phyloP scores from a whole-genome alignment of 2,797 vertebrate species.

The Caiman crocodilus region DNA sequence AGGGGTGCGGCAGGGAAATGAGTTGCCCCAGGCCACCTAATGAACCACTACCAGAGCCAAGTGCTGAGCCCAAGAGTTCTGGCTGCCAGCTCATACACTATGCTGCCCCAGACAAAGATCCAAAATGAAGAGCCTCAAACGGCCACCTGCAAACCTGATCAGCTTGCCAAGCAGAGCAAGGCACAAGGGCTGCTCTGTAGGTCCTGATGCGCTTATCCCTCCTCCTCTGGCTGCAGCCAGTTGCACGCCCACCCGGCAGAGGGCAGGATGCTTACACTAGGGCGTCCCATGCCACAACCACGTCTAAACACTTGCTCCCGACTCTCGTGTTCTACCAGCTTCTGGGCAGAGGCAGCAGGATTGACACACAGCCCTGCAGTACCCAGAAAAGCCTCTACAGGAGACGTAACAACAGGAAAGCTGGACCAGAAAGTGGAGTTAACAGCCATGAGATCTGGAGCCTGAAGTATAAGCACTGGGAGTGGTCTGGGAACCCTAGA shows the following conservation, averaged over 20 bases:
- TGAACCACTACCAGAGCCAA: not conserved
- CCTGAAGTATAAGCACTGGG: not conserved
- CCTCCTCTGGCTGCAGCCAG: not conserved
- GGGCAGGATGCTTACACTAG: not conserved
- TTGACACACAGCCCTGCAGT: not conserved
- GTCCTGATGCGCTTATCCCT: rapidly evolving
- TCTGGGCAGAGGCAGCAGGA: not conserved
- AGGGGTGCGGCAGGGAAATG: not conserved
- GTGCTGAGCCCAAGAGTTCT: not conserved
- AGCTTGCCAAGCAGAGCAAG: rapidly evolving
- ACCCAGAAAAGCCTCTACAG: not conserved
- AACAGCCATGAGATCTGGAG: not conserved
- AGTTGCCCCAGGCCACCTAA: not conserved
- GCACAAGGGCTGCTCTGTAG: not conserved
- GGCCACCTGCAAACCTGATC: not conserved
- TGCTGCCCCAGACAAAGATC: not conserved
- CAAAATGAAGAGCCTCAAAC: not conserved
- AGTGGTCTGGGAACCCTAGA: too few species aligned
- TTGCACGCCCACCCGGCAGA: not conserved
- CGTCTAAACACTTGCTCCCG: not conserved
- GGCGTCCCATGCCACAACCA: not conserved
- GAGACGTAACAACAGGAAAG: not conserved
- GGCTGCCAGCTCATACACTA: not conserved
- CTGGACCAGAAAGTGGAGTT: not conserved
- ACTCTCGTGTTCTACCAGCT: not conserved